Evolutionary conservation across 2,888 invertebrate genomes (phyloP), one percentile per base, ranked within the genome.

Genomic region (Stramonita haemastoma): DNA sequence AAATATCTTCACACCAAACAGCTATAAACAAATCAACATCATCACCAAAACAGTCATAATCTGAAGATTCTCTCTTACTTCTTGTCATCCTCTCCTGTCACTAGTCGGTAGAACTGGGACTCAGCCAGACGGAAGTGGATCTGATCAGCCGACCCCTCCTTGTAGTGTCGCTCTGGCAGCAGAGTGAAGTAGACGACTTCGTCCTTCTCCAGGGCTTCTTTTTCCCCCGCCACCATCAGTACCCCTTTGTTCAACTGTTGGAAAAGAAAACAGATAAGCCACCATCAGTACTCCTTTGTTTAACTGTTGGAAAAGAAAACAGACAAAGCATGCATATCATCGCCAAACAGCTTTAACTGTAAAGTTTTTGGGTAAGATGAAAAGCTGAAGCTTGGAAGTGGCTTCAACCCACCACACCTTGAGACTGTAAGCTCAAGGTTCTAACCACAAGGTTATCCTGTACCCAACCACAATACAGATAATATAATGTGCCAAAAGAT

Each of bases 71-170:
- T 46, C 22, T 19, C 81, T 83, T 83, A 83, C 81, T 83, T 83
- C 46, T 83, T 36, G 19, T 57, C 86, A 8, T 83, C 81, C 6
- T 83, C 89, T 5, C 93, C 93, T 87, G 91, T 89, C 15, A 94
- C 90, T 13, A 95, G 92, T n/a, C 95, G 90, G 89, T 95, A 95
- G 90, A 95, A 95, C 93, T 95, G 95, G 26, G 95, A 95, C 88
- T 95, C 95, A 0, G 95, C 95, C 19, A 95, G 91, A n/a, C 95
- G 92, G 90, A 95, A 95, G 89, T 95, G 95, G 8, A 93, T 93
- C 91, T 95, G 94, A 32, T 90, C 93, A 11, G 95, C 94, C 1
- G 95, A 95, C 0, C 94, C 95, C 88, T 94, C 94, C 83, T 94
- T 95, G 89, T 94, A 94, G 0, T 91, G 91, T 85, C 95, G 90